Base-by-base conservation (phyloP, 2,797 vertebrate genomes). In the Mareca penelope region DNA sequence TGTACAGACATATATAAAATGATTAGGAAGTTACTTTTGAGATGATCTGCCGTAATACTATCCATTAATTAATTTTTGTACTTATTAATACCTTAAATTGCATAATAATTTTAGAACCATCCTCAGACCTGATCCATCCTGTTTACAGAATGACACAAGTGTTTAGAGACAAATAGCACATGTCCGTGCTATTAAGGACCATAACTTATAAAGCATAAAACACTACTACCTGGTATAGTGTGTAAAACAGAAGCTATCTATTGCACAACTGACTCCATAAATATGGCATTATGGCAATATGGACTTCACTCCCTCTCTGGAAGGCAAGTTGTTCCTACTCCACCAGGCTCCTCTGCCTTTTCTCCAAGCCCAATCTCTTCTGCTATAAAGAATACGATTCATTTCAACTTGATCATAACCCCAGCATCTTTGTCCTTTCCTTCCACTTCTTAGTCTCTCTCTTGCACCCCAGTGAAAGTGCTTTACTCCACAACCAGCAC, bases 401-500 rank as follows among this genome's bases (percentile, higher is more conserved):
- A 37, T 39, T n/a, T 33, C 40, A 59, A 6, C 68, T 33, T 35
- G 9, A 57, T 79, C 56, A 1, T 11, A 87, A 84, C 23, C 78
- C 29, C 29, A 60, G 28, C n/a, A 75, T n/a, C 55, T 42, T 61
- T 35, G 10, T 40, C 26, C 60, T 81, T 56, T 65, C 64, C 63
- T 72, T 72, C 50, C 69, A 31, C 63, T 31, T 64, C 29, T 44
- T 65, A 44, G n/a, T 16, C 29, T 46, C 53, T 85, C 15, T 61
- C 50, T 21, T 46, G 50, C 4, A 60, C 22, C 35, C 18, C 17
- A 2, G 14, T 14, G 50, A 75, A 16, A 19, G 44, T 0, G 1
- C 0, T 10, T 65, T 52, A 33, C 56, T 29, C 21, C 15, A 12
- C 5, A 3, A 6, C 29, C 3, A 64, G n/a, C 50, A 57, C 7